phyloP scores from a whole-genome alignment of 1,140 invertebrate genomes.

The Drosophila prosaltans region DNA sequence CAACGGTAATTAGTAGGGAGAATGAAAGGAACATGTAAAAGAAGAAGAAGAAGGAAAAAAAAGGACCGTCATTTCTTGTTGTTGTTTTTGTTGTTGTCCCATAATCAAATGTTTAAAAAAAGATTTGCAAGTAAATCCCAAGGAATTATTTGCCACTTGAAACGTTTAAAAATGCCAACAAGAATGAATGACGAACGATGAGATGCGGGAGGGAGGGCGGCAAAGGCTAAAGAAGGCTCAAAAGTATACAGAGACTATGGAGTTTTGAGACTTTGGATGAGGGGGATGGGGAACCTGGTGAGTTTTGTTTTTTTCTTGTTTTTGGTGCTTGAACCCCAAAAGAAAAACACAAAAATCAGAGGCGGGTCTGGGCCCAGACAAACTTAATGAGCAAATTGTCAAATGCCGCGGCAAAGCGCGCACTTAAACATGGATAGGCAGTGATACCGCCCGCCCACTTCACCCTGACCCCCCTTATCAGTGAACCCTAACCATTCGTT shows the following conservation, averaged over 20 bases:
- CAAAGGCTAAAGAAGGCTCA: neutral
- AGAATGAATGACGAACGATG: slow-evolving; percentile 59
- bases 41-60: neutral
- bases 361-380: slow-evolving; percentile 65
- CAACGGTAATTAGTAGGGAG: slow-evolving; percentile 72
- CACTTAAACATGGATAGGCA: slow-evolving; percentile 70
- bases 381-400: slow-evolving; percentile 83
- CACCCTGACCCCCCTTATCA: neutral
- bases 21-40: slow-evolving; percentile 16
- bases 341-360: slow-evolving; percentile 26
- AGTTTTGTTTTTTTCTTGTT: neutral
- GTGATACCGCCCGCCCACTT: slow-evolving; percentile 21
- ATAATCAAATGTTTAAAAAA: slow-evolving; percentile 80
- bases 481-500: neutral
- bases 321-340: neutral
- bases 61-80: slow-evolving; percentile 4
- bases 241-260: neutral
- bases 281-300: neutral
- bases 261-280: neutral
- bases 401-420: slow-evolving; percentile 79
- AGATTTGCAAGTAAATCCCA: slow-evolving; percentile 81
- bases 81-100: slow-evolving; percentile 20
- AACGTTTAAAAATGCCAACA: slow-evolving; percentile 82
- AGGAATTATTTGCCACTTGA: slow-evolving; percentile 82
- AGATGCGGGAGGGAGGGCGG: slow-evolving; percentile 53